Base-by-base conservation (phyloP, 2,888 invertebrate species). In the Sinodicranocentrus sp. region DNA sequence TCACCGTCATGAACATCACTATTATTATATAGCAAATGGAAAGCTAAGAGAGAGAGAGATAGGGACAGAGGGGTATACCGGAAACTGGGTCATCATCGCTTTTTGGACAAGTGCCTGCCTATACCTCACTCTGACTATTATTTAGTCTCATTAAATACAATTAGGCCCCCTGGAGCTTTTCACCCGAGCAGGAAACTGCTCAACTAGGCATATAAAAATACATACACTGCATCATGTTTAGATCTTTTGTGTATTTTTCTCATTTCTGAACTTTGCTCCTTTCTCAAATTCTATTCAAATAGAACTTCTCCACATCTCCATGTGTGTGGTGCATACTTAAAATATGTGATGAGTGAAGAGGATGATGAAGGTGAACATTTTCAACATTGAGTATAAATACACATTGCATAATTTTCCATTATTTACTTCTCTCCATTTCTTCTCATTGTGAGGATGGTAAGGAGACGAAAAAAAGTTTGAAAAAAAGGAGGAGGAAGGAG, bases 81-180 rank as follows among this genome's bases (percentile, higher is more conserved):
- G 76, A 54, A 76, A 76, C 67, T 76, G 39, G 65, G 76, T 67
- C 76, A 67, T 76, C 76, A 67, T 67, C 75, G 72, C 75, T 80
- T 72, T 83, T 84, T 83, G 83, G 83, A 72, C 72, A 84, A 85
- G 83, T 85, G 85, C 84, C 73, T 82, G 71, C 79, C 68, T 80
- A 44, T 67, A 75, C 75, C 59, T 75, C 72, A 59, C 26, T 23
- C 33, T 26, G 43, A 17, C 82, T 75, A 80, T 85, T 84, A 85
- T 86, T 87, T 84, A 86, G 84, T 70, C 85, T 80, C 86, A 87
- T 86, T 87, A 87, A 86, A 86, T 86, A 85, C 86, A 87, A 87
- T 86, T 87, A 87, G 76, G 75, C 82, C 87, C 78, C 82, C 79
- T 85, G 70, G 77, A 86, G 82, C 85, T 82, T 86, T 84, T 83